phyloP scores from a whole-genome alignment of 2,797 vertebrate species.

The Catostomus latipinnis region DNA sequence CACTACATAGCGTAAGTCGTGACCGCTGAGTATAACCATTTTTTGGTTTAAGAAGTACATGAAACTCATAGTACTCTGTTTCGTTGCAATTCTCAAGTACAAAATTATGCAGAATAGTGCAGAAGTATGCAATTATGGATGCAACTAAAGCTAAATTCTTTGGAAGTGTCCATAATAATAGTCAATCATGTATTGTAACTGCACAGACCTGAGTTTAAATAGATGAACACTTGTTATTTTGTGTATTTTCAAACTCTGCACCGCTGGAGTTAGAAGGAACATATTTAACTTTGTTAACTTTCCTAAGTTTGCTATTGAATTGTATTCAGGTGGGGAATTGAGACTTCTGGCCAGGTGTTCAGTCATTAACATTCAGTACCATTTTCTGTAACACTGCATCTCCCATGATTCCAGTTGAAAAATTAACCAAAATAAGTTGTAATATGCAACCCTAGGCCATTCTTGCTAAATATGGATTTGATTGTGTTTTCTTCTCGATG shows the following conservation, averaged over 20 bases:
- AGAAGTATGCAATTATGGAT: neutral
- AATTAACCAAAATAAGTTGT: conserved; percentile 14
- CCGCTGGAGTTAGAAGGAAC: neutral
- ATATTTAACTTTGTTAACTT: conserved; percentile 16
- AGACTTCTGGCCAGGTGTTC: conserved; percentile 16
- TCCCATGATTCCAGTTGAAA: conserved; percentile 11
- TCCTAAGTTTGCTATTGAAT: conserved; percentile 1
- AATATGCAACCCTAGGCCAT: conserved; percentile 2
- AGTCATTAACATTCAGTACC: conserved; percentile 12
- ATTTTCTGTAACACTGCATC: neutral
- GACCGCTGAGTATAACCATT: too few relatives aligned
- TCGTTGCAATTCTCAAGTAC: too few relatives aligned
- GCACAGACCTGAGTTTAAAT: neutral
- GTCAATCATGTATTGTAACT: neutral
- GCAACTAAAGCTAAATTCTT: neutral
- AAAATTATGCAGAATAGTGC: too few relatives aligned
- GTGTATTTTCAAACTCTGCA: conserved; percentile 3
- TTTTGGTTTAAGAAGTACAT: too few relatives aligned
- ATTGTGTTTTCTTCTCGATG: conserved; percentile 16
- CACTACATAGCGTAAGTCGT: too few relatives aligned
- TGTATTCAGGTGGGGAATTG: conserved; percentile 12
- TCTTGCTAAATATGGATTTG: conserved; percentile 24
- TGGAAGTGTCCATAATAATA: neutral
- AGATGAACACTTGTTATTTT: neutral
- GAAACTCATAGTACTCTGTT: too few relatives aligned